phyloP scores from a whole-genome alignment of 2,888 invertebrate genomes.

The Dichetophora obliterata region DNA sequence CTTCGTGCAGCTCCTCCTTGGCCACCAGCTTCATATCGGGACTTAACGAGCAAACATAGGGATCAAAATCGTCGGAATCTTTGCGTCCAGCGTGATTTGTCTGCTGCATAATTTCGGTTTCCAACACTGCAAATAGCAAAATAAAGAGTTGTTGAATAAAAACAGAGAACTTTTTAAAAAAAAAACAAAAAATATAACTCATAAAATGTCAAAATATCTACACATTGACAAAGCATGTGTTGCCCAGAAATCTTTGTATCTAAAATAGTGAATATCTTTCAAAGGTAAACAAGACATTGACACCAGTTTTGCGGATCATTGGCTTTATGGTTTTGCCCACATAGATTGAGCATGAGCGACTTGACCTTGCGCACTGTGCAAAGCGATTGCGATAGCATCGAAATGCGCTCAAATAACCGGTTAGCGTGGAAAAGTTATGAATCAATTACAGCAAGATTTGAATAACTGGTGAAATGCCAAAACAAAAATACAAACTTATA shows the following conservation, averaged over 20 bases:
- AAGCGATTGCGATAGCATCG: background rate
- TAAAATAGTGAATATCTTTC: background rate
- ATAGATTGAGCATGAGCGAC: background rate
- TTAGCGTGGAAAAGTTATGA: background rate
- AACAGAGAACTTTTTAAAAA: background rate
- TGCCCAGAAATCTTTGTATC: background rate
- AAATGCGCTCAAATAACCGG: background rate
- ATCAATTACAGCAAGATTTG: background rate
- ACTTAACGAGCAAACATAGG: constrained; percentile 65
- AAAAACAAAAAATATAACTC: background rate
- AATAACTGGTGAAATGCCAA: no score
- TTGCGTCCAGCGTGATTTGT: constrained; percentile 59
- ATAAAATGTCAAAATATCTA: background rate
- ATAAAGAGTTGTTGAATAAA: background rate
- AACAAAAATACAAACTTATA: no score
- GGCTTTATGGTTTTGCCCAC: constrained; percentile 10
- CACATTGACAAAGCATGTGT: background rate
- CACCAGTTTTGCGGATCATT: background rate
- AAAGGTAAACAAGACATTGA: background rate
- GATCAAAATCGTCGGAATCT: constrained; percentile 64
- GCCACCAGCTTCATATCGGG: constrained; percentile 74
- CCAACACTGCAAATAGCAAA: constrained; percentile 63
- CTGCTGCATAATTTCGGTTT: constrained; percentile 66
- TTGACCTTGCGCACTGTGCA: background rate
- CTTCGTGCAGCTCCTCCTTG: constrained; percentile 83